phyloP scores from a whole-genome alignment of 2,113 vertebrate genomes.

The Pica pica region DNA sequence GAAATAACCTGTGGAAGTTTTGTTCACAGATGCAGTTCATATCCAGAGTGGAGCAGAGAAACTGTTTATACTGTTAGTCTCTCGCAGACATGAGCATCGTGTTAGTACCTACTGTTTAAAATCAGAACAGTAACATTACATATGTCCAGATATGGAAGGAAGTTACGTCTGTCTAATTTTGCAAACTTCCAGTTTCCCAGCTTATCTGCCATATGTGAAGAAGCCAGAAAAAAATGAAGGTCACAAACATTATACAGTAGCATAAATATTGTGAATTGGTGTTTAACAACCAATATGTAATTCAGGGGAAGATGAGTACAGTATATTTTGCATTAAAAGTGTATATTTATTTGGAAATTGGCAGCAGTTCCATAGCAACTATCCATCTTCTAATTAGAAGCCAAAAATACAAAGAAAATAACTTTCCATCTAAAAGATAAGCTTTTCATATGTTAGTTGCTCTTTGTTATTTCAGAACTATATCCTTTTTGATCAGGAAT shows the following conservation, averaged over 20 bases:
- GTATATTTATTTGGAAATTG: neutral
- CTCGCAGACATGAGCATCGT: neutral
- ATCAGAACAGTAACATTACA: neutral
- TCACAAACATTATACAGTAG: neutral
- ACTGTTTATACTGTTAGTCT: constrained; percentile 5
- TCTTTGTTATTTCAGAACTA: neutral
- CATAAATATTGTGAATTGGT: constrained; percentile 1
- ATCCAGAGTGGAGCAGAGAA: neutral
- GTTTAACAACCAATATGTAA: neutral
- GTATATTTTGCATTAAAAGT: neutral
- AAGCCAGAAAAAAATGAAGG: neutral
- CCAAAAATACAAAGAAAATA: neutral
- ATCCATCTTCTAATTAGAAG: neutral
- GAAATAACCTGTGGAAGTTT: neutral
- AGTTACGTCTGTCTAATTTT: neutral
- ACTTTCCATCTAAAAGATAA: neutral
- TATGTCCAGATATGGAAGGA: neutral
- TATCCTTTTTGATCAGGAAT: neutral
- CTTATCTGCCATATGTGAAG: neutral
- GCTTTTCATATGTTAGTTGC: neutral
- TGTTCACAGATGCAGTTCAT: neutral
- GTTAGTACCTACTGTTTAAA: neutral
- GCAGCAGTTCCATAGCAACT: neutral
- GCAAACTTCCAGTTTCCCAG: neutral
- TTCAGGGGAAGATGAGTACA: neutral